These are phyloP conservation scores for Mycteria americana DNA, from an alignment of 2,797 vertebrate genomes.

Conservation along the genomic window DNA sequence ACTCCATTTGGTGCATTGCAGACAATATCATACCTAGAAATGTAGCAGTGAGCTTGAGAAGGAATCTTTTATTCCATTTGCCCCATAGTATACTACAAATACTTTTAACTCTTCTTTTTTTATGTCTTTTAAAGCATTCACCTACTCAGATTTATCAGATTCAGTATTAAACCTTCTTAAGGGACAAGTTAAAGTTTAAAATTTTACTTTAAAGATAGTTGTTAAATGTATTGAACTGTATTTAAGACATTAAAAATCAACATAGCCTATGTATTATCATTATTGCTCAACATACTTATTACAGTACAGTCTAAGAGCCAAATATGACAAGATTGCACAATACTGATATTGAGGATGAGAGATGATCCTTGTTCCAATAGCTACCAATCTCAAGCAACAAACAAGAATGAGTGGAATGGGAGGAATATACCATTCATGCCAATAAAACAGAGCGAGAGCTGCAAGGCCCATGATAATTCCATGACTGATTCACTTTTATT, in stretches of 20 bases:
- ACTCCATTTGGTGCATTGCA: neutral
- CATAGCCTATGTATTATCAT: neutral
- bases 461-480: neutral
- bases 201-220: neutral
- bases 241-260: neutral
- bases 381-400: neutral
- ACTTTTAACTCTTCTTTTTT: neutral
- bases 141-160: neutral
- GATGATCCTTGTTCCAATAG: neutral
- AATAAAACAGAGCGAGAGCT: neutral
- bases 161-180: neutral
- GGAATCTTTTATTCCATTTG: neutral
- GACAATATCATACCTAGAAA: neutral
- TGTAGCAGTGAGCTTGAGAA: neutral
- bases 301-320: neutral
- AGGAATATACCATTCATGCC: neutral
- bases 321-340: neutral
- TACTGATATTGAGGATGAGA: neutral
- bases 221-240: neutral
- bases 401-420: neutral
- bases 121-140: neutral
- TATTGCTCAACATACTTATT: neutral
- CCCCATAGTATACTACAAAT: neutral
- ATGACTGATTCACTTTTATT: neutral
- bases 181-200: neutral